Evolutionary conservation across 2,888 invertebrate species (phyloP), one percentile per base, ranked within the genome.

Genomic region (Oscheius onirici): DNA sequence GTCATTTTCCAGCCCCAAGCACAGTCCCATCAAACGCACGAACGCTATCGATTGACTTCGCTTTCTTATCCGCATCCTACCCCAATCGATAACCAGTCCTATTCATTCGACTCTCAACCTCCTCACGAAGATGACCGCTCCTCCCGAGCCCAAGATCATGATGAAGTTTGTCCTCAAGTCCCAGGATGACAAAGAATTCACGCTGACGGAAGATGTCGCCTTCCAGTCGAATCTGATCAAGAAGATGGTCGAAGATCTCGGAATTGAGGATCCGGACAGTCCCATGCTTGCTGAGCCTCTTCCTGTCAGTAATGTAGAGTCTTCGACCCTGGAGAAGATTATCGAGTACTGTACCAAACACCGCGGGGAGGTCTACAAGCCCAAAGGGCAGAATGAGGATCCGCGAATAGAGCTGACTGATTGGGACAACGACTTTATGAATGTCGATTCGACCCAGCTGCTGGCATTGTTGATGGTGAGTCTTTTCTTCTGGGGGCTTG

Each of bases 271-370:
- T 26, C 20, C 60, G 8, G 46, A 46, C 6, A 15, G 17, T 40
- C 58, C 58, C 24, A 10, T 28, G 49, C 46, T 63, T n/a, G 8
- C 44, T 13, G 63, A 63, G 26, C 49, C 63, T 2, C 20, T 63
- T 1, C 8, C 26, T 3, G 28, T 63, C 5, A 28, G 46, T 1
- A 46, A 63, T 49, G 49, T 63, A 1, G 24, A 49, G 13, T 28
- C 24, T 20, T 26, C 17, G 49, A 63, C 63, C 26, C 49, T 63
- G 24, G 11, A 46, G 26, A 63, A 63, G 49, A 44, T 49, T 24
- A 24, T 63, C 24, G 63, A 63, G n/a, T 63, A 46, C 46, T 63
- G 63, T 28, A 63, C 63, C n/a, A 49, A 26, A 3, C 46, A 63
- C n/a, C 63, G 63, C 11, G 24, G 49, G 8, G 28, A 46, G 2